Evolutionary conservation across 2,888 invertebrate genomes (phyloP).

Genomic region (Troides aeacus): DNA sequence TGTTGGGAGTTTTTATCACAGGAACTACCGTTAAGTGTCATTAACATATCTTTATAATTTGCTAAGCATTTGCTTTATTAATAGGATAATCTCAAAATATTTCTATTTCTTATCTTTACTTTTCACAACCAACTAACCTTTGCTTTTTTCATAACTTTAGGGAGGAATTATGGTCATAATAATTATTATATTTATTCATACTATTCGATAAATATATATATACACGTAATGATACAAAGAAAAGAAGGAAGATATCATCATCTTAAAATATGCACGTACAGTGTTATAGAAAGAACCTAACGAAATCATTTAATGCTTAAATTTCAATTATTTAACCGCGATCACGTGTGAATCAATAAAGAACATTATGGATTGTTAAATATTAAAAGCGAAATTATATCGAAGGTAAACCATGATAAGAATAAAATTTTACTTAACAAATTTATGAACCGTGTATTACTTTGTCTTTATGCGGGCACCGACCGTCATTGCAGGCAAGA

Average conservation of each 20-base stretch:
- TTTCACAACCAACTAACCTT: too few relatives aligned
- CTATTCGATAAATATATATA: too few relatives aligned
- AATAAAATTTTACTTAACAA: slow-evolving; percentile 26
- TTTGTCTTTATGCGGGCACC: slow-evolving; percentile 37
- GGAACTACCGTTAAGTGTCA: slow-evolving; percentile 5
- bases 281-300: too few relatives aligned
- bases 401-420: background rate
- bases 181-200: too few relatives aligned
- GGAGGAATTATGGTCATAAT: too few relatives aligned
- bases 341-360: background rate
- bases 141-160: too few relatives aligned
- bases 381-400: background rate
- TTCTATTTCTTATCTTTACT: too few relatives aligned
- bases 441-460: slow-evolving; percentile 31
- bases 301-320: too few relatives aligned
- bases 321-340: too few relatives aligned
- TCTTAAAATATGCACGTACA: too few relatives aligned
- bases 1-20: slow-evolving; percentile 19
- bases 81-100: background rate
- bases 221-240: too few relatives aligned
- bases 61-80: background rate
- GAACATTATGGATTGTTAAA: background rate
- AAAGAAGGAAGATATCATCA: too few relatives aligned
- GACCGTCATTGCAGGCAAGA: slow-evolving; percentile 44
- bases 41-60: slow-evolving; percentile 4